Evolutionary conservation across 2,797 vertebrate genomes (phyloP).

Genomic region (Dryobates pubescens): DNA sequence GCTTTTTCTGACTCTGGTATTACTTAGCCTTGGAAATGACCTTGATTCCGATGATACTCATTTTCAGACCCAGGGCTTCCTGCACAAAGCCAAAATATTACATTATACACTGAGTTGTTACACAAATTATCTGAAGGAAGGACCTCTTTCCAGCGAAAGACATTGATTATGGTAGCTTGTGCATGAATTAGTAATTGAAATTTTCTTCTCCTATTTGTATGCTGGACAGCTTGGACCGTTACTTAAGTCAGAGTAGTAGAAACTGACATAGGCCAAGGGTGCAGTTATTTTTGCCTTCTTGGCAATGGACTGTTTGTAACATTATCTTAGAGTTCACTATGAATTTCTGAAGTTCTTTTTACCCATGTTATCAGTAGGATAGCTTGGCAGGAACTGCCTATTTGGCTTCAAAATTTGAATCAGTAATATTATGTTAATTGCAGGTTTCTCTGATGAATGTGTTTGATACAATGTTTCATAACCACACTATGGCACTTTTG

Average conservation of each 20-base stretch:
- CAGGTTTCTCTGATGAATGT: neutral
- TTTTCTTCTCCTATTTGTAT: neutral
- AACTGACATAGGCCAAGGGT: neutral
- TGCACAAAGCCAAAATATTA: neutral
- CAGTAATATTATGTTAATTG: neutral
- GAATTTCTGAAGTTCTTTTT: neutral
- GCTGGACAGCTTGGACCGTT: neutral
- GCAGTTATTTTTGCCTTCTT: neutral
- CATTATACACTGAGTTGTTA: neutral
- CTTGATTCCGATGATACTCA: neutral
- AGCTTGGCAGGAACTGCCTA: neutral
- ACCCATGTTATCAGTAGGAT: neutral
- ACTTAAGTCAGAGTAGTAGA: neutral
- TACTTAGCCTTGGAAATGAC: neutral
- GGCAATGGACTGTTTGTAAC: neutral
- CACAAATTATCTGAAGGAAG: neutral
- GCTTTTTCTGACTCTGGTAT: neutral
- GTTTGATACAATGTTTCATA: neutral
- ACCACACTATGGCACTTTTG: neutral
- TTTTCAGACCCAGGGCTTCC: neutral
- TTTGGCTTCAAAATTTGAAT: neutral
- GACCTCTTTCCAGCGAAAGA: neutral
- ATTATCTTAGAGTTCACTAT: neutral
- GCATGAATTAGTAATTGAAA: neutral
- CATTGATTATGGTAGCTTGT: neutral